These are phyloP conservation scores for rabbit (Oryctolagus cuniculus) DNA, from an alignment of 2,113 vertebrate species.

Conservation along the genomic window DNA sequence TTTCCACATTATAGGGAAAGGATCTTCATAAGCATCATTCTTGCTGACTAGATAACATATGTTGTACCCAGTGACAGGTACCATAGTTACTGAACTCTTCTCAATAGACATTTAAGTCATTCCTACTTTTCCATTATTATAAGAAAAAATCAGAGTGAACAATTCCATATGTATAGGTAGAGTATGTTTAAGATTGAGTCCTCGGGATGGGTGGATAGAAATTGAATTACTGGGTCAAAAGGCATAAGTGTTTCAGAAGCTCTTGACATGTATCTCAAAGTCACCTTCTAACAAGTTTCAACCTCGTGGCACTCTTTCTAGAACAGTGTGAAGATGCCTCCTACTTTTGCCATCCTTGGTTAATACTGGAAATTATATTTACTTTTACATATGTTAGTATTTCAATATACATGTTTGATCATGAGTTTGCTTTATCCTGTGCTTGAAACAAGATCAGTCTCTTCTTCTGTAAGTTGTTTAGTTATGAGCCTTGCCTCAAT, in stretches of 20 bases:
- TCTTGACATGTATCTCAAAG: slow-evolving; percentile 31
- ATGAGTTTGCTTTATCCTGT: neutral
- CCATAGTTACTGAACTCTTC: neutral
- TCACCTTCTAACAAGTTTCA: neutral
- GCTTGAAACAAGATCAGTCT: neutral
- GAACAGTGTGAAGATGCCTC: neutral
- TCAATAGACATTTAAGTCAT: neutral
- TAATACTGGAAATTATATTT: neutral
- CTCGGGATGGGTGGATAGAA: neutral
- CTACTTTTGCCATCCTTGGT: neutral
- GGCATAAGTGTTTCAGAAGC: neutral
- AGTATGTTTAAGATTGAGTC: neutral
- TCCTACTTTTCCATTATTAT: neutral
- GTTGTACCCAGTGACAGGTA: neutral
- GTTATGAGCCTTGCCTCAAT: neutral
- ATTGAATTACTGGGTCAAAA: neutral
- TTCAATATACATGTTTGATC: neutral
- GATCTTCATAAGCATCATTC: neutral
- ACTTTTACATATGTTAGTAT: neutral
- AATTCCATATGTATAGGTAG: neutral
- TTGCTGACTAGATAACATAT: neutral
- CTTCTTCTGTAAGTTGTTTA: neutral
- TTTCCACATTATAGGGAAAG: neutral
- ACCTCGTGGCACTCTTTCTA: slow-evolving; percentile 1
- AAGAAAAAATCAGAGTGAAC: neutral